These are phyloP conservation scores for Eubasilissa splendida DNA, from an alignment of 2,888 invertebrate genomes.

Conservation along the genomic window DNA sequence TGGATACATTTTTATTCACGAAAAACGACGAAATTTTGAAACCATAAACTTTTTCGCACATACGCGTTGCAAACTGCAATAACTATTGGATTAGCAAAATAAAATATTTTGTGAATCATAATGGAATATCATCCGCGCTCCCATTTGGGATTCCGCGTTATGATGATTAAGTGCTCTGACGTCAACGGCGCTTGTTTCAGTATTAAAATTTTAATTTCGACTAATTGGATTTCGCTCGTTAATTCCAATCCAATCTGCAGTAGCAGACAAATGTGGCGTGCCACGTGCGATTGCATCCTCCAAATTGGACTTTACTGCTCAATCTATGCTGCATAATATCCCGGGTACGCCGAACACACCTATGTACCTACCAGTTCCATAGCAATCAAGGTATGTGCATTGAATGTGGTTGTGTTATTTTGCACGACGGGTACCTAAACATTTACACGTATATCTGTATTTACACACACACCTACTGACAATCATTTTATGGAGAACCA, in stretches of 20 bases:
- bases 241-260: conserved; percentile 40
- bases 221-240: conserved; percentile 40
- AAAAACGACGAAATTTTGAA: too few species aligned
- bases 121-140: too few species aligned
- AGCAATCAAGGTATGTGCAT: conserved; percentile 1
- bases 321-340: conserved; percentile 18
- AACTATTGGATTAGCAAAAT: too few species aligned
- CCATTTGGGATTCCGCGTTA: not conserved
- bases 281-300: conserved; percentile 32
- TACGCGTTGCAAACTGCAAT: too few species aligned
- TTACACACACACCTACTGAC: not conserved
- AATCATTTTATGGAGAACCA: too few species aligned
- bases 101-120: too few species aligned
- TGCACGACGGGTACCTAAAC: not conserved
- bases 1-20: too few species aligned
- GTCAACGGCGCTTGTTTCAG: not conserved
- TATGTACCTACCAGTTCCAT: conserved; percentile 1
- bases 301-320: conserved; percentile 36
- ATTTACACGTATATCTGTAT: not conserved
- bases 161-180: not conserved
- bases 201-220: conserved; percentile 41
- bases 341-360: not conserved
- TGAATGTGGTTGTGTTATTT: not conserved
- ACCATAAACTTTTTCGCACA: too few species aligned
- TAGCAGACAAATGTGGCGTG: conserved; percentile 17